phyloP scores from a whole-genome alignment of 2,888 invertebrate species.

The Bembecia ichneumoniformis region DNA sequence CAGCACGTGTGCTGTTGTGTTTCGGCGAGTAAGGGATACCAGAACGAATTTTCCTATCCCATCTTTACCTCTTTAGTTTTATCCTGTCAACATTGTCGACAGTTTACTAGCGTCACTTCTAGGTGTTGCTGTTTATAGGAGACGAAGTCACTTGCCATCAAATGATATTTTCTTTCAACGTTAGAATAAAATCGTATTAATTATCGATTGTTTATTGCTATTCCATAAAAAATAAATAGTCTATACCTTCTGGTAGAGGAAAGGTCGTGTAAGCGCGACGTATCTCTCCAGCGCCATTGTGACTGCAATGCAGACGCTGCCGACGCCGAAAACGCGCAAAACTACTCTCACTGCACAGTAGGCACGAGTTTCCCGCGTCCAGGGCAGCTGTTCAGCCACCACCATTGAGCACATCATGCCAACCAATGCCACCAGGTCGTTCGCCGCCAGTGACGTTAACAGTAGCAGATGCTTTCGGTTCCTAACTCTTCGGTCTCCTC shows the following conservation, averaged over 20 bases:
- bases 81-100: too few species aligned
- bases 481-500: constrained; percentile 78
- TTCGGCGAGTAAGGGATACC: too few species aligned
- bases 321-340: constrained; percentile 86
- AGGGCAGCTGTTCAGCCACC: constrained; percentile 55
- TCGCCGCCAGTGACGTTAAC: constrained; percentile 82
- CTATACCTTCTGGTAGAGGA: constrained; percentile 87
- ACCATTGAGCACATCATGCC: constrained; percentile 83
- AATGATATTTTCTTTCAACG: too few species aligned
- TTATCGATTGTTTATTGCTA: too few species aligned
- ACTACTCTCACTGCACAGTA: constrained; percentile 80
- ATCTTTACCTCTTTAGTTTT: too few species aligned
- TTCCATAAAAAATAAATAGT: too few species aligned
- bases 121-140: too few species aligned
- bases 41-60: too few species aligned
- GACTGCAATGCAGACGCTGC: constrained; percentile 89
- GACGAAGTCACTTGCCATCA: too few species aligned
- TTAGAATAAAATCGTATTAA: too few species aligned
- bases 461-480: constrained; percentile 87
- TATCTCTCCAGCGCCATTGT: constrained; percentile 91
- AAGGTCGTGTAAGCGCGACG: constrained; percentile 88
- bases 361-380: constrained; percentile 48
- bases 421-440: constrained; percentile 82
- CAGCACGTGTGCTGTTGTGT: too few species aligned
- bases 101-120: too few species aligned